Evolutionary conservation across 2,888 invertebrate genomes (phyloP).

Genomic region (Tillus elongatus): DNA sequence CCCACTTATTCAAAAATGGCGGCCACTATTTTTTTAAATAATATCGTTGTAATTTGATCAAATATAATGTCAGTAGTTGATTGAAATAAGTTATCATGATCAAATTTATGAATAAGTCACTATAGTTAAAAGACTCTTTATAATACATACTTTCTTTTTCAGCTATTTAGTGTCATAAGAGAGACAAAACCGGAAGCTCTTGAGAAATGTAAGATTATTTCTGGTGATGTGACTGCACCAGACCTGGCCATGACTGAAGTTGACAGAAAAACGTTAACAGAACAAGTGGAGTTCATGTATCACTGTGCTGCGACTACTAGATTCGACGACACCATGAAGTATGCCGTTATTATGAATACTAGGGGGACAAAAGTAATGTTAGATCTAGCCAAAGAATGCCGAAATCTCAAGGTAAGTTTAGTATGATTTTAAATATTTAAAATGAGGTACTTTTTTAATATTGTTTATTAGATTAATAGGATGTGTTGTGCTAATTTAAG

Average conservation of each 20-base stretch:
- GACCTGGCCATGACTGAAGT: conserved; percentile 42
- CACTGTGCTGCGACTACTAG: conserved; percentile 67
- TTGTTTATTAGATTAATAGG: too few relatives aligned
- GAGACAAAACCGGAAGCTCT: conserved; percentile 46
- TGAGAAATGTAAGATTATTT: conserved; percentile 46
- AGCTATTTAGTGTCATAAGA: conserved; percentile 70
- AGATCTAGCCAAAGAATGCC: conserved; percentile 31
- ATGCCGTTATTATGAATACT: conserved; percentile 57
- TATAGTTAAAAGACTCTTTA: too few relatives aligned
- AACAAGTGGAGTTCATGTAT: conserved; percentile 53
- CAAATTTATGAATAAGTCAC: too few relatives aligned
- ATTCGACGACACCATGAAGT: conserved; percentile 57
- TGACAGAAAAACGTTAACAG: conserved; percentile 42
- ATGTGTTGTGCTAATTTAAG: too few relatives aligned
- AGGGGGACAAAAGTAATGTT: conserved; percentile 36
- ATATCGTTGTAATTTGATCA: too few relatives aligned
- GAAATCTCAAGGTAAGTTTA: conserved; percentile 40
- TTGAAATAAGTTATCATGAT: too few relatives aligned
- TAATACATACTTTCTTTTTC: conserved; percentile 28
- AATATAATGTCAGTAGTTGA: too few relatives aligned
- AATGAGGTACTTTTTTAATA: too few relatives aligned
- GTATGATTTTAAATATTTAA: too few relatives aligned
- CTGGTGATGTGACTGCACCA: conserved; percentile 44
- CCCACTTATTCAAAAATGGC: too few relatives aligned
- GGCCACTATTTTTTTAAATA: too few relatives aligned